Base-by-base conservation (phyloP, 2,113 vertebrate genomes). In the Catagonus wagneri region DNA sequence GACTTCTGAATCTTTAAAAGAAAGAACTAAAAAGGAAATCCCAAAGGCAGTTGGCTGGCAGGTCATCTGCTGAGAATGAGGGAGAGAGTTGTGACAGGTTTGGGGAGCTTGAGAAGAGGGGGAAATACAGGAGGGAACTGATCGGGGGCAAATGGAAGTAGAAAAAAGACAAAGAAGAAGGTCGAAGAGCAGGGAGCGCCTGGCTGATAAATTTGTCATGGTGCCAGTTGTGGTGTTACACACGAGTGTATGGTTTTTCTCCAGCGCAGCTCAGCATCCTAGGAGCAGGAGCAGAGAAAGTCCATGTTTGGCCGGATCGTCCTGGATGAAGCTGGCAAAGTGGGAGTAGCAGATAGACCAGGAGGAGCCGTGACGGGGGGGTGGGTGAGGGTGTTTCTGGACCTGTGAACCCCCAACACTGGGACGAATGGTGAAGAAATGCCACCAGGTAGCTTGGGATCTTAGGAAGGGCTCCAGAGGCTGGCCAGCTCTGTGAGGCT, bases 1-100 rank as follows among this genome's bases (percentile, higher is more conserved):
- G 91, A 95, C 93, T 97, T 93, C 96, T 97, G 89, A 97, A 96
- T 97, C 95, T 98, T 96, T 96, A 92, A 98, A 96, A 96, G 89
- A 91, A 94, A 95, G 94, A 95, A 89, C 86, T 88, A 50, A 54
- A 93, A 96, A 94, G 79, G 87, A 97, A 96, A 92, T 96, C 97
- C 96, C 94, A 81, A 74, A 92, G 96, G 95, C 93, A 34, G 92
- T 93, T 66, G 71, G 87, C 88, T 90, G 89, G 92, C 96, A 92
- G 96, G 96, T 95, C 95, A 95, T 89, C 79, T 87, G 83, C 92
- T n/a, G 65, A 89, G 96, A 86, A 80, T 63, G 91, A 92, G 87
- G 71, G 69, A 93, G 84, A 72, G 61, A 81, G n/a, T 23, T 93
- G 83, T 97, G 95, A 96, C 95, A 93, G 94, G 75, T 87, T 86